Evolutionary conservation across 2,888 invertebrate genomes (phyloP), one percentile per base, ranked within the genome.

Genomic region (Drosophila algonquin): DNA sequence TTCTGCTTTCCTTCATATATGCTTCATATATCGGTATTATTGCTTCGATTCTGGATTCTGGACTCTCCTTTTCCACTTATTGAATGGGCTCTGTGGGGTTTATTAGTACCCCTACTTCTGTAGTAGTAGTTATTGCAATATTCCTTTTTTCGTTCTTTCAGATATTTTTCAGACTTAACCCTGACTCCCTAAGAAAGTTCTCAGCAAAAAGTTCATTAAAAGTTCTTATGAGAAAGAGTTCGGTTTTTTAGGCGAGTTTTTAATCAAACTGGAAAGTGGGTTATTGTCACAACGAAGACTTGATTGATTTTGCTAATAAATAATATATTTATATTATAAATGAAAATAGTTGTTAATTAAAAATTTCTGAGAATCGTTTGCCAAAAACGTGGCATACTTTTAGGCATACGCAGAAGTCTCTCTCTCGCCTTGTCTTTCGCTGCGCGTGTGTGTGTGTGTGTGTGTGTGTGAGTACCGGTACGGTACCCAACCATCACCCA

Each of bases 401-500:
- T 32, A 40, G 87, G 81, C 77, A 3, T 1, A n/a, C n/a, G n/a
- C n/a, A n/a, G n/a, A n/a, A n/a, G n/a, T 55, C 53, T 16, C 58
- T 51, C 68, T 51, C 70, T 51, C 53, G 62, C 57, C 16, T 8
- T 14, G 12, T 2, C 21, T 16, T 12, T 44, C 40, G 2, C 14
- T 30, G 45, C 6, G 10, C 14, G 59, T 24, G 6, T 53, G 8
- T 46, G 30, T 16, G 59, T 24, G 6, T 53, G 8, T 46, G 30
- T 24, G 12, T 60, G 12, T 46, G 27, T 40, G 14, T 7, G 18
- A 35, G 21, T 40, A 21, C 18, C 54, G 14, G 40, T 40, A 7
- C 14, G 10, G 62, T 30, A 67, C 67, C 67, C 40, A 40, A 40
- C 35, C 35, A 35, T 45, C 80, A 85, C 87, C 85, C 82, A 72